Conservation (phyloP, 2,888 invertebrate genomes). For the Cephonodes hylas region DNA sequence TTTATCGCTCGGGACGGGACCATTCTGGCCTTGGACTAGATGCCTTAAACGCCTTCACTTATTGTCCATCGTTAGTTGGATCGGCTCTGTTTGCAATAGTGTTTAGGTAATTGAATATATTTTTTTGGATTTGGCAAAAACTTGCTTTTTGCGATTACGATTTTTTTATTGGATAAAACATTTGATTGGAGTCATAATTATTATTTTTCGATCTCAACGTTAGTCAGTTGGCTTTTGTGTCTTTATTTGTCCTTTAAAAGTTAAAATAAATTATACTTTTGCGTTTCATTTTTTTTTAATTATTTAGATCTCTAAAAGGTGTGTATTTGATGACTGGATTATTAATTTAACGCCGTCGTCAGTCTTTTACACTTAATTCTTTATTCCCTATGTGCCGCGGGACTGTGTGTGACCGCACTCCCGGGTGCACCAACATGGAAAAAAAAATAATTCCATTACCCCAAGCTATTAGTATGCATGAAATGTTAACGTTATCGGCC, state of each 20-base stretch:
- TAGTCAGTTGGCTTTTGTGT: too few relatives aligned
- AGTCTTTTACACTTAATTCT: not conserved
- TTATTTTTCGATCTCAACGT: too few relatives aligned
- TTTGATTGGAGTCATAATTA: too few relatives aligned
- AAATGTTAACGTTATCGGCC: conserved; percentile 54
- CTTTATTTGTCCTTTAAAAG: too few relatives aligned
- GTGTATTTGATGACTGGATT: not conserved
- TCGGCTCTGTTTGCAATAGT: too few relatives aligned
- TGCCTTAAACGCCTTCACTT: not conserved
- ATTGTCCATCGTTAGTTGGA: not conserved
- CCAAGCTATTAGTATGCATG: conserved; percentile 52
- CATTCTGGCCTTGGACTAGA: not conserved
- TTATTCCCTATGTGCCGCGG: not conserved
- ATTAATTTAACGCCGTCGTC: not conserved
- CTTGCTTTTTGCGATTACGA: too few relatives aligned
- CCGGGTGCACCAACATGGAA: not conserved
- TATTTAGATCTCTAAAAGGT: too few relatives aligned
- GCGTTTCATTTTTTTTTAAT: too few relatives aligned
- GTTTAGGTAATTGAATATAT: too few relatives aligned
- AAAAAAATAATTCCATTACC: conserved; percentile 10
- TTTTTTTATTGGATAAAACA: too few relatives aligned
- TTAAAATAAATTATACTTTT: too few relatives aligned
- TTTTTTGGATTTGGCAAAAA: too few relatives aligned
- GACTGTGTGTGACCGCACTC: not conserved
- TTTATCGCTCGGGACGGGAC: not conserved